Percentiles rank a stretch among this genome's conserved stretches.
phyloP scores from a whole-genome alignment of 2,797 vertebrate species.

The Chelmon rostratus region DNA sequence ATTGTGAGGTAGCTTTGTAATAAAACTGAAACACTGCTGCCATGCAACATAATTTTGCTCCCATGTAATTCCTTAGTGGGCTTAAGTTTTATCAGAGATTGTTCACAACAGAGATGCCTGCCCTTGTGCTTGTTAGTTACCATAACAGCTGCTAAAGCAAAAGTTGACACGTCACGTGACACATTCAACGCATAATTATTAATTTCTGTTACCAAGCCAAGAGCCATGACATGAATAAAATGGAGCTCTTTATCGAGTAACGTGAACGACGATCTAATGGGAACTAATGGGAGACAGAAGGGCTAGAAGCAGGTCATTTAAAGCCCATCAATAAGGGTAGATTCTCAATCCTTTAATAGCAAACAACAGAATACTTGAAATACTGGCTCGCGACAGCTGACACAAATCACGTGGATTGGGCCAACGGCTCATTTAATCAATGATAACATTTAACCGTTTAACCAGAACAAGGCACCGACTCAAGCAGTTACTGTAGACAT shows the following conservation, averaged over 20 bases:
- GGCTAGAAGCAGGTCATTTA: background rate
- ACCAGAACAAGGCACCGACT: background rate
- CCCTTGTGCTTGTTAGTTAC: background rate
- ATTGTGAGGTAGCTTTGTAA: constrained; percentile 8
- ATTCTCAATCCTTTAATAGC: background rate
- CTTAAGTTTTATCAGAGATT: background rate
- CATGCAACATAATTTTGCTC: background rate
- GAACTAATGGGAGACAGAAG: background rate
- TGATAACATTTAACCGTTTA: background rate
- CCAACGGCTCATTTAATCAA: background rate
- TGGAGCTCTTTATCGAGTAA: too few species aligned
- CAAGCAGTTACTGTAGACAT: background rate
- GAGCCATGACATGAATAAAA: background rate
- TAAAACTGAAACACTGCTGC: constrained; percentile 23
- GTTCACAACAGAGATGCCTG: background rate
- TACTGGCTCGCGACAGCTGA: background rate
- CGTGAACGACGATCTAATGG: background rate
- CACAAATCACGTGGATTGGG: background rate
- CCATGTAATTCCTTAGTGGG: too few species aligned
- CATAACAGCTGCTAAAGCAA: background rate
- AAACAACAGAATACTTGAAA: background rate
- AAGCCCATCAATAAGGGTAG: background rate
- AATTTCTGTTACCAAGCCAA: background rate
- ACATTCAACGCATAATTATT: background rate
- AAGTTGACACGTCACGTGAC: background rate